Evolutionary conservation across 2,888 invertebrate species (phyloP).

Genomic region (Drosophila lutescens): DNA sequence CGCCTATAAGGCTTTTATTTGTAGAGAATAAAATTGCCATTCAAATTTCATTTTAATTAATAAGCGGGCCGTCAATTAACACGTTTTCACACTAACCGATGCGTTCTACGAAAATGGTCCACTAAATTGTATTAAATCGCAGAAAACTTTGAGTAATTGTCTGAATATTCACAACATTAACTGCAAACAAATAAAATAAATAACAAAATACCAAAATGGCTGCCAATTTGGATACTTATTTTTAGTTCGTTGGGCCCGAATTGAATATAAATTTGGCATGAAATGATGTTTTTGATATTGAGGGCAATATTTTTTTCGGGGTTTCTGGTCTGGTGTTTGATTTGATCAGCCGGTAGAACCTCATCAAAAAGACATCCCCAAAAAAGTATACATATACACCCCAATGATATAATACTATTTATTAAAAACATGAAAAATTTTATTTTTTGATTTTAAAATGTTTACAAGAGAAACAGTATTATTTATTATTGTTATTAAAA

Average conservation of each 20-base stretch:
- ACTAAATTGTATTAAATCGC: slow-evolving; percentile 49
- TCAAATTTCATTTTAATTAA: slow-evolving; percentile 31
- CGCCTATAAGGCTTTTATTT: slow-evolving; percentile 5
- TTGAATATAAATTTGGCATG: slow-evolving; percentile 84
- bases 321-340: slow-evolving; percentile 39
- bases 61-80: slow-evolving; percentile 54
- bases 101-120: slow-evolving; percentile 48
- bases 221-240: slow-evolving; percentile 43
- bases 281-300: slow-evolving; percentile 81
- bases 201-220: slow-evolving; percentile 51
- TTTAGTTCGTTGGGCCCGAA: slow-evolving; percentile 73
- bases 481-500: too few relatives aligned
- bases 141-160: slow-evolving; percentile 45
- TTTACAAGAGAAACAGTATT: too few relatives aligned
- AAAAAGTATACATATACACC: slow-evolving; percentile 2
- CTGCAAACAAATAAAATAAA: slow-evolving; percentile 35
- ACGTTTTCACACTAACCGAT: slow-evolving; percentile 61
- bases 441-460: too few relatives aligned
- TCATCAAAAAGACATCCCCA: slow-evolving; percentile 16
- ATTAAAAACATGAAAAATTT: background rate
- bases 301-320: slow-evolving; percentile 47
- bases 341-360: slow-evolving; percentile 15
- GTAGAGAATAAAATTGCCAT: slow-evolving; percentile 25
- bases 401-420: background rate
- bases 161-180: slow-evolving; percentile 29